phyloP scores from a whole-genome alignment of 2,888 invertebrate species.

The Nesidiocoris tenuis region DNA sequence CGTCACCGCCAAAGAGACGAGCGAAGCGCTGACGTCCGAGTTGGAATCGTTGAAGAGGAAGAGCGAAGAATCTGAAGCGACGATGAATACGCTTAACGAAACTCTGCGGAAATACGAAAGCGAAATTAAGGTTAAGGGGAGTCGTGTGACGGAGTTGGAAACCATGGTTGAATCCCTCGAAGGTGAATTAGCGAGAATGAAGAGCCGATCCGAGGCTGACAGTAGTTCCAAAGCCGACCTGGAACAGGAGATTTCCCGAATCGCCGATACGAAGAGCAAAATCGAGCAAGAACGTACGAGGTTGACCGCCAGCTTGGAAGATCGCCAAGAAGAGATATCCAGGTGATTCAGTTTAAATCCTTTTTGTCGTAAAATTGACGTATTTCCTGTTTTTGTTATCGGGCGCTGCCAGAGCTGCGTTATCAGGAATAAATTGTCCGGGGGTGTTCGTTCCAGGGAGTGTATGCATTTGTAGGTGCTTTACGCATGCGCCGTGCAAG shows the following conservation, averaged over 20 bases:
- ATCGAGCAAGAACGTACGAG: not conserved
- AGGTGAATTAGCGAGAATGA: conserved; percentile 1
- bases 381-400: too few relatives aligned
- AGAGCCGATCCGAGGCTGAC: not conserved
- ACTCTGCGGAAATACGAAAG: not conserved
- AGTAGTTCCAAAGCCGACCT: conserved; percentile 1
- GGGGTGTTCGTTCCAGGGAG: too few relatives aligned
- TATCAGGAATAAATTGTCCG: too few relatives aligned
- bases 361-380: too few relatives aligned
- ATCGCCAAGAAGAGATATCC: not conserved
- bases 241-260: conserved; percentile 12
- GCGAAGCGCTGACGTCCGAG: not conserved
- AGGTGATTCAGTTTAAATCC: not conserved
- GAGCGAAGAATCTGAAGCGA: conserved; percentile 5
- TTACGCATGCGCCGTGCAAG: too few relatives aligned
- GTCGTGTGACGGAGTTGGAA: not conserved
- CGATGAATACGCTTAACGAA: not conserved
- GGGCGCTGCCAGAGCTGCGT: too few relatives aligned
- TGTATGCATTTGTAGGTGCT: too few relatives aligned
- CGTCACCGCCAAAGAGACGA: not conserved
- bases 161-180: not conserved
- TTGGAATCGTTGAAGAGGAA: conserved; percentile 20
- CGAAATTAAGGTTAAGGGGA: not conserved
- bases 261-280: not conserved
- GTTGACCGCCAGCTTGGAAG: conserved; percentile 19